Evolutionary conservation across 2,888 invertebrate species (phyloP), one percentile per base, ranked within the genome.

Genomic region (Phorcus lineatus): DNA sequence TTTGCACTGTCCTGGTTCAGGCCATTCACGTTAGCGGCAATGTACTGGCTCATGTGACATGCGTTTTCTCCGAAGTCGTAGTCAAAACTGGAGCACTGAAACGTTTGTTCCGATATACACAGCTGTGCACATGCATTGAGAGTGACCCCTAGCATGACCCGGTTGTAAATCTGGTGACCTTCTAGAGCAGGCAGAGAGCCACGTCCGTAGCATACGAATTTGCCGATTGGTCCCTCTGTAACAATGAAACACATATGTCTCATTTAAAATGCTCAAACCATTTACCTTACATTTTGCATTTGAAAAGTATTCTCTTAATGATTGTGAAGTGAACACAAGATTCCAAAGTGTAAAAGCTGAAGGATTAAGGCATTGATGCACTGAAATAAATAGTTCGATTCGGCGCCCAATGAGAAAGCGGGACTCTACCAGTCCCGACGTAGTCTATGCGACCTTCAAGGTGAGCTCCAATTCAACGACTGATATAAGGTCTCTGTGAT

Each of bases 191-290:
- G 89, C 80, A 92, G 82, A 11, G 87, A 86, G 0, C 91, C 91
- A 40, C 86, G 86, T 17, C 92, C 92, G 74, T 90, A 92, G 84
- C 91, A 91, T 36, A 92, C 88, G 82, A 91, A 92, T 36, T 88
- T 86, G 36, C 88, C 84, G 55, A 91, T 81, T 0, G 90, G 87
- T 2, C 91, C 91, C 74, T 90, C 92, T 92, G 86, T 24, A 83
- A 84, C 52, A 74, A 6, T 36, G 66, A 54, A 79, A 36, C 36
- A 40, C n/a, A 13, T 13, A 11, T 13, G 47, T 47, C 47, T 36
- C 47, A 47, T 47, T 1, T 47, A 13, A 47, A 47, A 6, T 13
- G 13, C 7, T 3, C 36, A 36, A 6, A 36, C 7, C 4, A 3
- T 36, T 6, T 7, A 36, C 7, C 36, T 36, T 36, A 36, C 36